phyloP scores from a whole-genome alignment of 2,113 vertebrate genomes.

The Meles meles region DNA sequence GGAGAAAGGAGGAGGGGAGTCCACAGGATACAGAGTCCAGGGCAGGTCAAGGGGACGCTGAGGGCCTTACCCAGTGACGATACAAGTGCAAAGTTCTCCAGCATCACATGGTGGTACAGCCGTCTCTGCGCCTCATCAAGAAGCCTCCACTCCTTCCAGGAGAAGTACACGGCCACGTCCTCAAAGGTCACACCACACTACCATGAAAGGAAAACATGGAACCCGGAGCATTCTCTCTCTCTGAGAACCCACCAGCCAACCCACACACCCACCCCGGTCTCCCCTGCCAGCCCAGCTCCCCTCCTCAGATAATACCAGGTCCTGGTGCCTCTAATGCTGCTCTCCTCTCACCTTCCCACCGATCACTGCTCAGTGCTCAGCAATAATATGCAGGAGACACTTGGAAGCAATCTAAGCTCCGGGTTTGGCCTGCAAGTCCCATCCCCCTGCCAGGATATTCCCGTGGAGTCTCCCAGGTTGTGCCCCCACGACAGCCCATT shows the following conservation, averaged over 20 bases:
- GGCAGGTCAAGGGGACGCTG: background rate
- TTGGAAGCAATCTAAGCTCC: too few relatives aligned
- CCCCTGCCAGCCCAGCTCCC: too few relatives aligned
- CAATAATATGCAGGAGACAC: too few relatives aligned
- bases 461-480: background rate
- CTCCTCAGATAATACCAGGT: too few relatives aligned
- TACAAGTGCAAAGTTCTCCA: background rate
- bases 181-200: background rate
- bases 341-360: too few relatives aligned
- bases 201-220: background rate
- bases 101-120: slow-evolving; percentile 10
- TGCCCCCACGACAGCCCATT: background rate
- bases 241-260: background rate
- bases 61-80: slow-evolving; percentile 5
- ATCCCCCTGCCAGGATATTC: background rate
- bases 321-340: too few relatives aligned
- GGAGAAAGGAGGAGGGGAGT: too few relatives aligned
- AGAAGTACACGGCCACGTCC: background rate
- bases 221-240: background rate
- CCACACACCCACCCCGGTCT: too few relatives aligned
- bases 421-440: too few relatives aligned
- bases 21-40: too few relatives aligned
- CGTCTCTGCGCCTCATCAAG: background rate
- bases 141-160: slow-evolving; percentile 18
- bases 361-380: too few relatives aligned